Evolutionary conservation across 2,113 vertebrate genomes (phyloP), one percentile per base, ranked within the genome.

Genomic region (Ptyas mucosa): DNA sequence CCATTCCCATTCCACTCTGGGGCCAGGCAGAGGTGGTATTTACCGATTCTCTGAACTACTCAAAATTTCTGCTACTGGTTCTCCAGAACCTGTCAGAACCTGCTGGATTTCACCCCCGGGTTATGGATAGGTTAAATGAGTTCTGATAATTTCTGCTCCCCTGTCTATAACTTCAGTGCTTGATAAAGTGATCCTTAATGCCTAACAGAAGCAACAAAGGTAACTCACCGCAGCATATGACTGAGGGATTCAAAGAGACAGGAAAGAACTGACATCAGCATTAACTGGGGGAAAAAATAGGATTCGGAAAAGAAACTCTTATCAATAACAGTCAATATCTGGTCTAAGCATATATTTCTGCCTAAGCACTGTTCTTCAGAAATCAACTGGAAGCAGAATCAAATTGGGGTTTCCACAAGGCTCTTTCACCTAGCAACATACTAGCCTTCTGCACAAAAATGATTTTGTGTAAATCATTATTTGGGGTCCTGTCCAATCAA

Each of bases 201-300:
- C 39, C 24, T 9, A 43, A 11, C 14, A 15, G 11, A 21, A n/a
- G 39, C 89, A 49, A 49, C 5, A 0, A 9, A 8, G n/a, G 43
- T 57, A 81, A 95, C 95, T 93, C 94, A 99, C 98, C 97, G 97
- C 94, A 98, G 96, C 96, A 99, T 98, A 93, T 98, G 98, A 94
- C 94, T 96, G 85, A 99, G 98, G 23, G 98, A 95, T 2, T 99
- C 98, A 89, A 98, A 98, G 89, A 99, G 96, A 94, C 98, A 99
- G 95, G 97, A 96, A 88, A 99, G 97, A 24, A 99, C 98, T 0
- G 98, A 96, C 96, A 97, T 98, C 95, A 99, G 96, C 98, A 99
- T 98, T 93, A 99, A 96, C 98, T 99, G 94, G 75, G 75, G 20
- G 94, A 58, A 23, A 2, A 87, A 55, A 21, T 9, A 8, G 46